These are phyloP conservation scores for Limanda limanda DNA, from an alignment of 2,113 vertebrate species.

Conservation along the genomic window DNA sequence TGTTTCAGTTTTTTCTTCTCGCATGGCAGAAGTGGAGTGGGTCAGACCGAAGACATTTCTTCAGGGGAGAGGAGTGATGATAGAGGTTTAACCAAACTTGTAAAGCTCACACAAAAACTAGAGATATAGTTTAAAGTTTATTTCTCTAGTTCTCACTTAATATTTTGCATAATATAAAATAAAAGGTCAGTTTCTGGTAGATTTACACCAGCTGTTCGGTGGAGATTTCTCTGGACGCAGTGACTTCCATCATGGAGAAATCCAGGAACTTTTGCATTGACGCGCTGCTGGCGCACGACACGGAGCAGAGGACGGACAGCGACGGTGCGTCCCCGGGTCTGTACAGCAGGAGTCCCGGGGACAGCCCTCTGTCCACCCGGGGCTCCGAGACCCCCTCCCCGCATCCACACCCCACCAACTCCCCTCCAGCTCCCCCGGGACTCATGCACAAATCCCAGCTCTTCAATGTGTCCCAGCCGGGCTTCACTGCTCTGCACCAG, in stretches of 20 bases:
- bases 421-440: slow-evolving; percentile 48
- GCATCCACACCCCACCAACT: slow-evolving; percentile 38
- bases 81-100: too few species aligned
- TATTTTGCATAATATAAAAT: background rate
- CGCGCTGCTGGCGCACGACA: slow-evolving; percentile 82
- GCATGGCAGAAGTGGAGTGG: slow-evolving; percentile 12
- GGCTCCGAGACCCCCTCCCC: slow-evolving; percentile 75
- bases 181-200: too few species aligned
- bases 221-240: slow-evolving; percentile 9
- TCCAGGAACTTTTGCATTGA: slow-evolving; percentile 88
- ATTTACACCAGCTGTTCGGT: background rate
- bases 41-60: slow-evolving; percentile 2
- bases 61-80: background rate
- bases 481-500: slow-evolving; percentile 71
- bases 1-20: slow-evolving; percentile 30
- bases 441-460: slow-evolving; percentile 72
- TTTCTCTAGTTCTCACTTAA: background rate
- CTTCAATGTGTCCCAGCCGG: slow-evolving; percentile 72
- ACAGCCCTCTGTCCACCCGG: slow-evolving; percentile 60
- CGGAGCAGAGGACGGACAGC: slow-evolving; percentile 53
- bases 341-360: slow-evolving; percentile 34
- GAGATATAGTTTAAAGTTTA: background rate
- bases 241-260: slow-evolving; percentile 78
- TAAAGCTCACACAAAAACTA: too few species aligned
- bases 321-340: slow-evolving; percentile 56